Conservation (phyloP, 2,113 vertebrate species). For the Indicator maculatus region DNA sequence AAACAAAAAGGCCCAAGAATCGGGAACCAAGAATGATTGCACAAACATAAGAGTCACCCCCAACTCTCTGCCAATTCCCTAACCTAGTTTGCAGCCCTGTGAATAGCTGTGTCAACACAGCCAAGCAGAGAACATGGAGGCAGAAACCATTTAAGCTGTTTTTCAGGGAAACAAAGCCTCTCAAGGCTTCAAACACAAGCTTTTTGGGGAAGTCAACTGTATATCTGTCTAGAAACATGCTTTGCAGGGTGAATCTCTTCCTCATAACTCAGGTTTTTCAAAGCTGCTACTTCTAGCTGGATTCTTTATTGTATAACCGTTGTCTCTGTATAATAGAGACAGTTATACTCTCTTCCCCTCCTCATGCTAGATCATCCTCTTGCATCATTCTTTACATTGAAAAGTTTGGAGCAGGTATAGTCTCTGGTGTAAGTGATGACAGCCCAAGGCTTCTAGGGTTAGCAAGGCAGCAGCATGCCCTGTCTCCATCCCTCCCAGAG, state of each 20-base stretch:
- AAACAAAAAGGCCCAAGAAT: not conserved
- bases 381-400: not conserved
- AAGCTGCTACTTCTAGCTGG: not conserved
- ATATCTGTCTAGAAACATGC: not conserved
- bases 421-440: not conserved
- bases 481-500: not conserved
- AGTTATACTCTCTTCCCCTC: constrained; percentile 42
- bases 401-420: not conserved
- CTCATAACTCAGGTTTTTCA: not conserved
- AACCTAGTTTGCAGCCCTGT: not conserved
- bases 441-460: not conserved
- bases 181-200: not conserved
- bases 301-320: constrained; percentile 32
- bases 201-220: not conserved
- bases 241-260: not conserved
- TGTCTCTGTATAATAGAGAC: not conserved
- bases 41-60: not conserved
- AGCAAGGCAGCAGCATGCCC: not conserved
- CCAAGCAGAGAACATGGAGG: not conserved
- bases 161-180: not conserved
- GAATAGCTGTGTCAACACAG: not conserved
- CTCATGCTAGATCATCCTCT: not conserved
- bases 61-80: not conserved
- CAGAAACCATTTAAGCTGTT: fast-evolving
- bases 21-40: not conserved